Evolutionary conservation across 2,888 invertebrate species (phyloP).

Genomic region (Automeris io): DNA sequence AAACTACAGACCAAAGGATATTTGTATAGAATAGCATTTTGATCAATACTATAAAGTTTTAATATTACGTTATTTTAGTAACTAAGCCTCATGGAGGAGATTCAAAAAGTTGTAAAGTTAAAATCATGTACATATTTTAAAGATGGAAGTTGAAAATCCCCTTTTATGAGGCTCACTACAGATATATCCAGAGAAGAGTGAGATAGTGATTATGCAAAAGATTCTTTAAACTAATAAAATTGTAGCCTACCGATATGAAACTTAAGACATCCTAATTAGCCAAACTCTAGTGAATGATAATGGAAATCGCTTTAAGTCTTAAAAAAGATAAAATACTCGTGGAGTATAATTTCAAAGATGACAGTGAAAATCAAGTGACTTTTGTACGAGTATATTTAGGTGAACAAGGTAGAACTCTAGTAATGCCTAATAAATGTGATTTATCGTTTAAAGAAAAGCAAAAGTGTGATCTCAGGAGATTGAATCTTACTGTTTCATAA

Average conservation of each 20-base stretch:
- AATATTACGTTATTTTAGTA: conserved; percentile 11
- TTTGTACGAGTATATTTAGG: conserved; percentile 24
- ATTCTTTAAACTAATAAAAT: conserved; percentile 25
- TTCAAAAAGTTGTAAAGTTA: conserved; percentile 14
- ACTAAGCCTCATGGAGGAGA: conserved; percentile 13
- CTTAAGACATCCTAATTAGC: conserved; percentile 37
- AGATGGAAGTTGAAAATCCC: conserved; percentile 15
- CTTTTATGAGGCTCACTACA: conserved; percentile 7
- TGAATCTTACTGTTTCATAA: conserved; percentile 36
- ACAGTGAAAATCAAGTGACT: conserved; percentile 25
- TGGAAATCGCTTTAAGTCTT: conserved; percentile 27
- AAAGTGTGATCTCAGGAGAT: conserved; percentile 63
- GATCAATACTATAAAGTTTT: conserved; percentile 10
- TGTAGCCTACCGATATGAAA: conserved; percentile 45
- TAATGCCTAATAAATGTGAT: conserved; percentile 60
- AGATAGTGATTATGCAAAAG: conserved; percentile 18
- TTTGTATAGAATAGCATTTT: conserved; percentile 28
- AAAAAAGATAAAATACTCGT: conserved; percentile 17
- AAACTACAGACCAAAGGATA: conserved; percentile 14
- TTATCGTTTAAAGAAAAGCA: conserved; percentile 42
- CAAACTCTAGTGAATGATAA: conserved; percentile 42
- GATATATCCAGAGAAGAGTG: conserved; percentile 31
- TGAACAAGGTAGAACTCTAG: conserved; percentile 35
- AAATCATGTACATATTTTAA: conserved; percentile 17
- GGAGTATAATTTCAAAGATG: conserved; percentile 9